These are phyloP conservation scores for Phrynosoma blainvillii DNA, from an alignment of 2,113 vertebrate genomes.

Conservation along the genomic window DNA sequence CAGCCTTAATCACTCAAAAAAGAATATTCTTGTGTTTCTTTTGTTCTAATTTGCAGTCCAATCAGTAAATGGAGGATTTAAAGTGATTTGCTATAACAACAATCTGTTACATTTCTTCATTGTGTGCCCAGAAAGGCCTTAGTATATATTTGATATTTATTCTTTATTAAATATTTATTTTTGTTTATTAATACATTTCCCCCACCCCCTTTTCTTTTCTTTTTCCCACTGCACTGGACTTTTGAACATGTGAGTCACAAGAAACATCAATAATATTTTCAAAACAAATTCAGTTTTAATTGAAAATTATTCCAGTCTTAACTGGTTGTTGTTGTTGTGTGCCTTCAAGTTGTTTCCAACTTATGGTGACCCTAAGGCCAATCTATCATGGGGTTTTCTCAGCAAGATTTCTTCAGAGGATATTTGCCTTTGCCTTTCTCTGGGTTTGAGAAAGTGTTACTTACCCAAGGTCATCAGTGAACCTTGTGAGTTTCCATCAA, in stretches of 20 bases:
- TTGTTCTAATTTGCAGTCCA: background rate
- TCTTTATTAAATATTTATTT: background rate
- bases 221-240: background rate
- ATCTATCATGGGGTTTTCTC: no score
- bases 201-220: background rate
- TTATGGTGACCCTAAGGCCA: no score
- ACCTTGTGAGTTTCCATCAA: no score
- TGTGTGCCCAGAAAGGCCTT: background rate
- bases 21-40: conserved; percentile 27
- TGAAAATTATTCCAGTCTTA: no score
- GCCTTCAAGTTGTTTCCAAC: no score
- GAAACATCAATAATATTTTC: no score
- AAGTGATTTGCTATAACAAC: background rate
- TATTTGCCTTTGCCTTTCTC: no score
- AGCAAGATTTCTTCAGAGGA: no score
- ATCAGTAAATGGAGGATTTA: background rate
- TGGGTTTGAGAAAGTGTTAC: no score
- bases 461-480: no score
- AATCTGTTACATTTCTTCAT: background rate
- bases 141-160: background rate
- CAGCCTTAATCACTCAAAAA: conserved; percentile 32
- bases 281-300: no score
- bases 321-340: no score
- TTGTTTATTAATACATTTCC: background rate
- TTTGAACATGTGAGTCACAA: background rate